Conservation (phyloP, 2,797 vertebrate species). For the Darevskia mixta region DNA sequence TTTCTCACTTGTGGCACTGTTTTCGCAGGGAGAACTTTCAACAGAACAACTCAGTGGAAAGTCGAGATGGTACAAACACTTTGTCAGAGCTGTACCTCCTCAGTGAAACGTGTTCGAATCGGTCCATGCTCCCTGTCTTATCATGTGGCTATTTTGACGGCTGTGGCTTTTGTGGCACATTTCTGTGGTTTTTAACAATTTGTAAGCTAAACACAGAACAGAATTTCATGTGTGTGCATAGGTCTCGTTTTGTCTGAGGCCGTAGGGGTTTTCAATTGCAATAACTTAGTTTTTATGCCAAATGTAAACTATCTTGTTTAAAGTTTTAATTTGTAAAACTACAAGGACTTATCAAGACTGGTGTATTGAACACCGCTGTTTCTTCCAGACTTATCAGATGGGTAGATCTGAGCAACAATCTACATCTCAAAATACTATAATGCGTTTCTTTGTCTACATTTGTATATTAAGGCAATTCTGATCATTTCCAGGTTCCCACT, state of each 20-base stretch:
- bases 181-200: conserved; percentile 60
- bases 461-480: conserved; percentile 49
- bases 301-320: conserved; percentile 48
- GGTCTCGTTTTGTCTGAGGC: conserved; percentile 66
- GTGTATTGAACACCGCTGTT: conserved; percentile 55
- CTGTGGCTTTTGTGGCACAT: conserved; percentile 65
- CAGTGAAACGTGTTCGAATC: conserved; percentile 1
- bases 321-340: conserved; percentile 11
- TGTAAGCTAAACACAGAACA: conserved; percentile 57
- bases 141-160: conserved; percentile 30
- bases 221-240: conserved; percentile 63
- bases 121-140: conserved; percentile 44
- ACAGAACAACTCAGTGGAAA: not conserved
- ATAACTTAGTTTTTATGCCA: conserved; percentile 64
- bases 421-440: conserved; percentile 37
- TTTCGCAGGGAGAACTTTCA: not conserved
- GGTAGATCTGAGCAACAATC: conserved; percentile 44
- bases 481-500: conserved; percentile 27
- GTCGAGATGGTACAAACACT: not conserved
- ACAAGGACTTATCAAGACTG: conserved; percentile 10
- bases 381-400: conserved; percentile 53
- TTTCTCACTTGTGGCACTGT: not conserved
- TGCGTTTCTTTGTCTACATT: conserved; percentile 56
- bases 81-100: not conserved
- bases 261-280: conserved; percentile 69